Percentiles rank a stretch among this genome's conserved stretches.
Conservation (phyloP, 2,113 vertebrate genomes). For the Anguilla rostrata region DNA sequence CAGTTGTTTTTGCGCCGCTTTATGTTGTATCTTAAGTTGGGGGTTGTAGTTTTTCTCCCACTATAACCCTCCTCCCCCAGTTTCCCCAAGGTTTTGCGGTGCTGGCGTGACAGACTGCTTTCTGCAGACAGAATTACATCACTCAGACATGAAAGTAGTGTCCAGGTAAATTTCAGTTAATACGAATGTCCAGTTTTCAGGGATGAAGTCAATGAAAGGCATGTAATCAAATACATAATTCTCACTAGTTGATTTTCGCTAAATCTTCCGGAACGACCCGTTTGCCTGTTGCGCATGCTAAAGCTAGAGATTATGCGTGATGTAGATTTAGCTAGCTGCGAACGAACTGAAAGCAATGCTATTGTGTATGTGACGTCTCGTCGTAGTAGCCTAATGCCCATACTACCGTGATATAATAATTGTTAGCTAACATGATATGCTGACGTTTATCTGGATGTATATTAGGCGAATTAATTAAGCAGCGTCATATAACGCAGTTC, state of each 20-base stretch:
- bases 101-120: conserved; percentile 45
- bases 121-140: conserved; percentile 44
- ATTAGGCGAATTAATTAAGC: background rate
- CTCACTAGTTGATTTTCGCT: background rate
- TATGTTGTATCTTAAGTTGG: conserved; percentile 29
- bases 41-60: conserved; percentile 39
- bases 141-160: conserved; percentile 61
- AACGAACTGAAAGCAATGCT: background rate
- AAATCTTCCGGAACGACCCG: background rate
- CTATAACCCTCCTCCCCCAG: conserved; percentile 25
- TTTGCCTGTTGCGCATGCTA: conserved; percentile 41
- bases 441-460: background rate
- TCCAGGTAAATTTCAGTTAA: conserved; percentile 57
- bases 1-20: background rate
- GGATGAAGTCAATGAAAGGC: background rate
- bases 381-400: background rate
- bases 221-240: background rate
- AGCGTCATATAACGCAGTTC: background rate
- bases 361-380: background rate
- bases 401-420: background rate
- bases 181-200: background rate
- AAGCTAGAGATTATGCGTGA: background rate
- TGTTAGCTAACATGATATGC: background rate
- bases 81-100: conserved; percentile 59
- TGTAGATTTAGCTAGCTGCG: background rate